Base-by-base conservation (phyloP, 2,888 invertebrate genomes). In the Ormyrus pomaceus region DNA sequence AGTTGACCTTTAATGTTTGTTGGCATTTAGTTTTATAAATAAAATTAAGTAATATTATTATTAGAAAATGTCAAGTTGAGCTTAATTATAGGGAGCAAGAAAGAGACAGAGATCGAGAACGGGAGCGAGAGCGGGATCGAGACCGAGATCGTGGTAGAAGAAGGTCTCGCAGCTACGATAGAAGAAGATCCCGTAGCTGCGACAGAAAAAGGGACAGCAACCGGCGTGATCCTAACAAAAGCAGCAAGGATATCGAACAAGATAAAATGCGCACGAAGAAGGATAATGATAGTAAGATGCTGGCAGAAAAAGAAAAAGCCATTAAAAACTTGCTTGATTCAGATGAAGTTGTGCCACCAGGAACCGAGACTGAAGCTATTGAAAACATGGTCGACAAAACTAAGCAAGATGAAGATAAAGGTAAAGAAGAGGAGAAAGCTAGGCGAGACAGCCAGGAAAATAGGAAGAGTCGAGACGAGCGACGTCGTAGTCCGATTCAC, bases 281-380 rank as follows among this genome's bases (percentile, higher is more conserved):
- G 53, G 88, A 90, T 45, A 88, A 84, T 0, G 90, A 90, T 5
- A 90, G 83, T 80, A 91, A 91, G 79, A 88, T 89, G 0, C 84
- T 90, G 0, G 91, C 90, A 0, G 90, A 89, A 75, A 90, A 90
- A 65, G 90, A 91, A 48, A 91, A 90, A 75, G 91, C 91, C 0
- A 89, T 91, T 10, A 91, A 90, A 72, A 84, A 87, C 73, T 83
- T 91, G 4, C 79, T 91, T 61, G 90, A 91, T 59, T 91, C 90
- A 0, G 89, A 89, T 46, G 84, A 87, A 11, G 86, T 90, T 3
- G 89, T 91, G 9, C 90, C 90, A 4, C 90, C 90, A 0, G 90
- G 90, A 34, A 91, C 90, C 0, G 90, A 91, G 83, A 84, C 83
- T 6, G 90, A 91, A 78, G 89, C 87, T 0, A 88, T 90, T 34